These are phyloP conservation scores for Seriola dumerili DNA, from an alignment of 2,113 vertebrate genomes.

Conservation along the genomic window DNA sequence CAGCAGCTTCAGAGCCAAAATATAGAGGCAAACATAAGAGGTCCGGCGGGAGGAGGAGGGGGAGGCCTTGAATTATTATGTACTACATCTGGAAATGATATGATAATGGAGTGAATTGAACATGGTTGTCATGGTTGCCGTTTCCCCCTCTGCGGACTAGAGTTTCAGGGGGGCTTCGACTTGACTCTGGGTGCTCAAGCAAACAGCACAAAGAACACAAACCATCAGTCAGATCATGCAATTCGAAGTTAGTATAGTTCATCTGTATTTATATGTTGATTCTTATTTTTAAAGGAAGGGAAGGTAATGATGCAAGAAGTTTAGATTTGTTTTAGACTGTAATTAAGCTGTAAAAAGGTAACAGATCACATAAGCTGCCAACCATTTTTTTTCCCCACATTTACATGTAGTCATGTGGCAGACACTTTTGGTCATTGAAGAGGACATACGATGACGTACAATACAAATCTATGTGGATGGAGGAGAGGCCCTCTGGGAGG, in stretches of 20 bases:
- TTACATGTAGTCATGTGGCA: too few relatives aligned
- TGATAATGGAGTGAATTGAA: constrained; percentile 66
- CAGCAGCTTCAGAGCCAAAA: constrained; percentile 20
- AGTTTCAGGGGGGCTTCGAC: not conserved
- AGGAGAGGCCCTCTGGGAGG: not conserved
- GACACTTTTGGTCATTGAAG: not conserved
- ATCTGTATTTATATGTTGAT: not conserved
- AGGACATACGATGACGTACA: not conserved
- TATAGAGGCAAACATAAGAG: constrained; percentile 23
- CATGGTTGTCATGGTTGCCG: constrained; percentile 63
- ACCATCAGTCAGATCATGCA: not conserved
- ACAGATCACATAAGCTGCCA: not conserved
- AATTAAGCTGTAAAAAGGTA: not conserved
- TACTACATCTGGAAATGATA: constrained; percentile 77
- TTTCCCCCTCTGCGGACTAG: constrained; percentile 44
- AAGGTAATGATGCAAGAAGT: not conserved
- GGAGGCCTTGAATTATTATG: constrained; percentile 37
- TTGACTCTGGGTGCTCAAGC: not conserved
- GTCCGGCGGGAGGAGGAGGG: not conserved
- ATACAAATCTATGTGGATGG: not conserved
- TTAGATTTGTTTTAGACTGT: not conserved
- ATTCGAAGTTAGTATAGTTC: too few relatives aligned
- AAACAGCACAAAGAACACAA: constrained; percentile 35
- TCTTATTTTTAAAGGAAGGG: not conserved
- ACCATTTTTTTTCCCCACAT: not conserved